Base-by-base conservation (phyloP, 35 echinoderm and acorn worm species). In the Acanthaster planci region DNA sequence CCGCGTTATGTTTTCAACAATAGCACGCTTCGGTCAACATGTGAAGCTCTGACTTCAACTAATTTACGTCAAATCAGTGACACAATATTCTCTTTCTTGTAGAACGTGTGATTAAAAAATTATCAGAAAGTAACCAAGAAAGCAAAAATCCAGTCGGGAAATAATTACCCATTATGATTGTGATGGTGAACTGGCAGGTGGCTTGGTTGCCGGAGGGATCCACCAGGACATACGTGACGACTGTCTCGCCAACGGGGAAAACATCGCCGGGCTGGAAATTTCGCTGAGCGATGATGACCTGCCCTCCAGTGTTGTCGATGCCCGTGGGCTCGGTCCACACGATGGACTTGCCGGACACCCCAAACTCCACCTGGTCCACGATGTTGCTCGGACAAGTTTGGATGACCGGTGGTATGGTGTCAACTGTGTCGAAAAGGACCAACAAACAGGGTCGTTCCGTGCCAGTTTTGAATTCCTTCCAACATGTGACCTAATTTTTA, bases 351-450 rank as follows among this genome's bases (percentile, higher is more conserved):
- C 85, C 85, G 21, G 9, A 16, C 2, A 34, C 4, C 29, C 85
- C 85, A 35, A 78, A 16, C 6, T 78, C 38, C 30, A 86, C 85
- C 21, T 80, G 55, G 7, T 78, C 21, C 8, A 76, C 57, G 52
- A 93, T 72, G 29, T 32, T 47, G 19, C 58, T 37, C 14, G 52
- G 80, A 34, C 80, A 82, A 38, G 39, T 15, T 2, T 78, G 51
- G 21, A 93, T 34, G 34, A 88, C 86, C 40, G 91, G 91, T n/a
- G 91, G 79, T 9, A 80, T 81, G 39, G 78, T 60, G 55, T 92
- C 87, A 8, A 52, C 80, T 82, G 77, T 38, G 38, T 19, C 5
- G 1, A 77, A n/a, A 4, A 47, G 12, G 42, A 47, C 42, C 4
- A 47, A 47, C 4, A 47, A 47, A 47, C 12, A 47, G n/a, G n/a